Percentiles rank a stretch among this genome's conserved stretches.
phyloP scores from a whole-genome alignment of 2,888 invertebrate genomes.

The Craniophora ligustri region DNA sequence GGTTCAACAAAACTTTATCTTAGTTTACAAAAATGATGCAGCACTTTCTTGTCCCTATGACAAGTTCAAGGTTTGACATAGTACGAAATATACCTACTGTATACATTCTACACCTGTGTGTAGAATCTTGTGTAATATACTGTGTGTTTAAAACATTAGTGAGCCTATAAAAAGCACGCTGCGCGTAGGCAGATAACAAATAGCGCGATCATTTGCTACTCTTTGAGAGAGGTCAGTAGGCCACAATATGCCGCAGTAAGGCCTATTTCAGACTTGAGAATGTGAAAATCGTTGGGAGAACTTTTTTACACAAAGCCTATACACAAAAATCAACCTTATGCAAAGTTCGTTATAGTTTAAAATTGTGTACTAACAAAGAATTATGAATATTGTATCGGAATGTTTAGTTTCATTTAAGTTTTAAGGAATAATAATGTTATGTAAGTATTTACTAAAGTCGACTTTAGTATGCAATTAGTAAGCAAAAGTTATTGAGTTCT shows the following conservation, averaged over 20 bases:
- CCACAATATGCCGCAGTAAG: conserved; percentile 50
- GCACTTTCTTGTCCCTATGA: conserved; percentile 10
- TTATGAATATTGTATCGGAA: background rate
- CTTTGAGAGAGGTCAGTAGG: conserved; percentile 56
- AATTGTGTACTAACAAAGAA: background rate
- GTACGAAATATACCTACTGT: conserved; percentile 2
- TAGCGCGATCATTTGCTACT: conserved; percentile 18
- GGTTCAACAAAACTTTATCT: no score
- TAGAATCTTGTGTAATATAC: conserved; percentile 13
- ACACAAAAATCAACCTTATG: background rate
- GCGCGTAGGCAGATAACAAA: conserved; percentile 48
- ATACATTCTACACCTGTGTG: no score
- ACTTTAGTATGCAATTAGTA: no score
- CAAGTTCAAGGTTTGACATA: conserved; percentile 9
- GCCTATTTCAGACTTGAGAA: conserved; percentile 41
- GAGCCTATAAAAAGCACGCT: conserved; percentile 43
- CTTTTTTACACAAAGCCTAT: no score
- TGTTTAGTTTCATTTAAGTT: background rate
- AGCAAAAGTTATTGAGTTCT: no score
- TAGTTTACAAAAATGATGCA: background rate
- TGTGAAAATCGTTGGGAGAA: conserved; percentile 9
- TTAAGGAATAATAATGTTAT: background rate
- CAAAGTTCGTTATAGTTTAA: fast-evolving
- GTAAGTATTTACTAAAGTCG: no score
- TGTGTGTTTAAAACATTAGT: conserved; percentile 50